Evolutionary conservation across 2,113 vertebrate species (phyloP).

Genomic region (Chroicocephalus ridibundus): DNA sequence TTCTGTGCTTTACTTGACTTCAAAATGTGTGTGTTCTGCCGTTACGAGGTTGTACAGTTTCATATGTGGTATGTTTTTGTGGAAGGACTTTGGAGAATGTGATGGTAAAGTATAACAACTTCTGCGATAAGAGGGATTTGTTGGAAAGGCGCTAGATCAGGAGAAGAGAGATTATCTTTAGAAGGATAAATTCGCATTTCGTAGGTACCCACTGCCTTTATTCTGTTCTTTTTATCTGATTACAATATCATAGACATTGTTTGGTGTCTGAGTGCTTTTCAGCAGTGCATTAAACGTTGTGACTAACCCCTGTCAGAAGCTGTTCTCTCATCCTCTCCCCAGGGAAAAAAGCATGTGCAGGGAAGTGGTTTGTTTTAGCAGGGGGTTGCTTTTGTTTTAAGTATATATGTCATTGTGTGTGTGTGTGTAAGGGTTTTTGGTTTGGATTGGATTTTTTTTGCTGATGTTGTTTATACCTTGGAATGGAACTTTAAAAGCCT

Average conservation of each 20-base stretch:
- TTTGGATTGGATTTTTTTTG: not conserved
- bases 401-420: not conserved
- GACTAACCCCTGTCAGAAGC: not conserved
- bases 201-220: not conserved
- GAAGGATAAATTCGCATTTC: not conserved
- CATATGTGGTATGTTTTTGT: not conserved
- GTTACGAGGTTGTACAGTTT: not conserved
- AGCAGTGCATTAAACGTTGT: not conserved
- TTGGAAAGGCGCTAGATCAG: not conserved
- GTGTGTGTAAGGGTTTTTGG: not conserved
- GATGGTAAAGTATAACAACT: not conserved
- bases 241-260: not conserved
- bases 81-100: not conserved
- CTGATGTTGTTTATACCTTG: not conserved
- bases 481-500: not conserved
- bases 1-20: not conserved
- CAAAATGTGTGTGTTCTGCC: accelerated
- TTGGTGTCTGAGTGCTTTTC: not conserved
- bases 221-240: not conserved
- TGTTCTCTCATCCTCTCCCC: not conserved
- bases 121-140: not conserved
- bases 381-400: not conserved
- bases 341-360: not conserved
- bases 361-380: not conserved
- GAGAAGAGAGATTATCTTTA: not conserved